Evolutionary conservation across 2,113 vertebrate genomes (phyloP).

Genomic region (Aviceda subcristata): DNA sequence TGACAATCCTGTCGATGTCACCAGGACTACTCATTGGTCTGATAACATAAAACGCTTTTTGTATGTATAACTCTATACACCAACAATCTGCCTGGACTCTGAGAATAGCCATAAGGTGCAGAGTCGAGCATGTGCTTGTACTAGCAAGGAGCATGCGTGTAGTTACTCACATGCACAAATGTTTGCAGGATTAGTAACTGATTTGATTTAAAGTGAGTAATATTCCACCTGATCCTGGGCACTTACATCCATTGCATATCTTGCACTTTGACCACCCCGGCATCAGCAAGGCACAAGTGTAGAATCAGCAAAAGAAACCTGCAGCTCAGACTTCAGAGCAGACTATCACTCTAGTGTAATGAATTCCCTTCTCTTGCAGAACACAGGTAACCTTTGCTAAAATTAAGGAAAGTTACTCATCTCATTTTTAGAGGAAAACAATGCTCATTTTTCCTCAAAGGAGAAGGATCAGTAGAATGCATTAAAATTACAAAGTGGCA

Average conservation of each 20-base stretch:
- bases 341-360: background rate
- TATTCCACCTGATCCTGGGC: background rate
- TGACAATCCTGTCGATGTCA: background rate
- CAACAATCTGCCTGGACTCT: fast-evolving
- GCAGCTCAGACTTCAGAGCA: slow-evolving; percentile 31
- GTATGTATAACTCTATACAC: fast-evolving
- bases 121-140: background rate
- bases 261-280: background rate
- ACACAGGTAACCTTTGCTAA: background rate
- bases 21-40: background rate
- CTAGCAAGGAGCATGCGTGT: fast-evolving
- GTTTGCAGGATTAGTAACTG: slow-evolving; percentile 4
- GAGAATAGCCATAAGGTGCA: background rate
- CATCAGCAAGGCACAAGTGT: slow-evolving; percentile 19
- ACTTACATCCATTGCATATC: background rate
- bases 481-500: slow-evolving; percentile 61
- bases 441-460: background rate
- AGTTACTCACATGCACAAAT: background rate
- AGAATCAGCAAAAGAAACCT: slow-evolving; percentile 13
- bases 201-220: background rate
- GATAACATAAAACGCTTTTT: background rate
- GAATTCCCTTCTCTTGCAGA: slow-evolving; percentile 12
- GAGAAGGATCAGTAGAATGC: slow-evolving; percentile 55
- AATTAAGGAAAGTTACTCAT: background rate
- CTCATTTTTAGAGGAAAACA: background rate